Base-by-base conservation (phyloP, 2,797 vertebrate genomes). In the Gymnothorax javanicus region DNA sequence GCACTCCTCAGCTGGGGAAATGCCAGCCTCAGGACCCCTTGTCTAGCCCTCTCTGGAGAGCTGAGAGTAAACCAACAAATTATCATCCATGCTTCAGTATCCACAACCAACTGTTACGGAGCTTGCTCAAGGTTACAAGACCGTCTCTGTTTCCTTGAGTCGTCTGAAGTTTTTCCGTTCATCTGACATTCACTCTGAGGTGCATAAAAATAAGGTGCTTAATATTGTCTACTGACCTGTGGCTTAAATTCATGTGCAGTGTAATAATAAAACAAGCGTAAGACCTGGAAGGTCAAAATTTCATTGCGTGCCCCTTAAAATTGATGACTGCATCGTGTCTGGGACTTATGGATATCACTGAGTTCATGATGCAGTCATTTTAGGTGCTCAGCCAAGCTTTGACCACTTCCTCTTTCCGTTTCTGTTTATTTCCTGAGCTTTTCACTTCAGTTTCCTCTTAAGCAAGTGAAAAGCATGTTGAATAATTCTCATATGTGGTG, bases 1-100 rank as follows among this genome's bases (percentile, higher is more conserved):
- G 64, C 64, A n/a, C 64, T 69, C 64, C 64, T 69, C 64, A 25
- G 64, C 64, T 69, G n/a, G 64, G 64, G 64, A 69, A n/a, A 69
- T 25, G 64, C 64, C 64, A 69, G 64, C 64, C 64, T 69, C n/a
- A 69, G 64, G 64, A 69, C 64, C 64, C 64, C 64, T 69, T 1
- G 9, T 69, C 64, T 69, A n/a, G 64, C 64, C 64, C 13, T 69
- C 64, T n/a, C 64, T 9, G 23, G 64, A 69, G 64, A 69, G 23
- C n/a, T 69, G 20, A 1, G 64, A 69, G 64, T 69, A 69, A 69
- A 69, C 64, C 64, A 69, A 69, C 64, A 69, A 69, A 25, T 69
- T 69, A 69, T 69, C 9, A 25, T 69, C 64, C 64, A n/a, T 5
- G 64, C 64, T 17, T 69, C 23, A 11, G 64, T 62, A 62, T 62